Conservation (phyloP, 2,113 vertebrate genomes). For the Actenoides lindsayi region DNA sequence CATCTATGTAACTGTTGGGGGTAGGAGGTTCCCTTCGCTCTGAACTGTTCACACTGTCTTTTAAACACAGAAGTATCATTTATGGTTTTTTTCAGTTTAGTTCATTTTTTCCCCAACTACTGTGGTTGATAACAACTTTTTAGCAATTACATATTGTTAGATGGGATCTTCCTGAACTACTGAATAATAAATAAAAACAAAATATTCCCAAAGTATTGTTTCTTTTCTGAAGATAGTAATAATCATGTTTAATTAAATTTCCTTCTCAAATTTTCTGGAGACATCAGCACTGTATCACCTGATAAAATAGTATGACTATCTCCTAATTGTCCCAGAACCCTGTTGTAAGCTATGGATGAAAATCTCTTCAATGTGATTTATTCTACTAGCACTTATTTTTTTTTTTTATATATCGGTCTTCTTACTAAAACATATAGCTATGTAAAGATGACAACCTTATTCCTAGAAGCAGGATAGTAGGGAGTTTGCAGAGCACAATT, state of each 20-base stretch:
- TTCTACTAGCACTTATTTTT: neutral
- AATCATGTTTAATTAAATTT: constrained; percentile 32
- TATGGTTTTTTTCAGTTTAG: neutral
- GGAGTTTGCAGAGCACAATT: neutral
- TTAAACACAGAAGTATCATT: neutral
- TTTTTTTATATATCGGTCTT: neutral
- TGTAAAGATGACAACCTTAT: neutral
- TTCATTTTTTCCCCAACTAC: neutral
- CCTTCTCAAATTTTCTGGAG: constrained; percentile 45
- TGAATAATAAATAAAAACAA: constrained; percentile 17
- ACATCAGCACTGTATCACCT: neutral
- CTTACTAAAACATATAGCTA: neutral
- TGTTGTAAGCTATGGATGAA: neutral
- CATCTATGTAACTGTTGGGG: neutral
- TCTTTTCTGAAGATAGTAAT: neutral
- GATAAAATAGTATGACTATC: constrained; percentile 31
- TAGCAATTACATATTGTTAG: neutral
- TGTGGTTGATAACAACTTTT: neutral
- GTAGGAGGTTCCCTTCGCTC: neutral
- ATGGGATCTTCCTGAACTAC: neutral
- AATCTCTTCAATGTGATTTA: neutral
- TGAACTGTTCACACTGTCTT: neutral
- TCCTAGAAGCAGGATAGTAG: neutral
- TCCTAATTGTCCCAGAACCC: neutral
- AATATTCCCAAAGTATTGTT: neutral